Conservation (phyloP, 2,797 vertebrate genomes). For the Sardinella longiceps region DNA sequence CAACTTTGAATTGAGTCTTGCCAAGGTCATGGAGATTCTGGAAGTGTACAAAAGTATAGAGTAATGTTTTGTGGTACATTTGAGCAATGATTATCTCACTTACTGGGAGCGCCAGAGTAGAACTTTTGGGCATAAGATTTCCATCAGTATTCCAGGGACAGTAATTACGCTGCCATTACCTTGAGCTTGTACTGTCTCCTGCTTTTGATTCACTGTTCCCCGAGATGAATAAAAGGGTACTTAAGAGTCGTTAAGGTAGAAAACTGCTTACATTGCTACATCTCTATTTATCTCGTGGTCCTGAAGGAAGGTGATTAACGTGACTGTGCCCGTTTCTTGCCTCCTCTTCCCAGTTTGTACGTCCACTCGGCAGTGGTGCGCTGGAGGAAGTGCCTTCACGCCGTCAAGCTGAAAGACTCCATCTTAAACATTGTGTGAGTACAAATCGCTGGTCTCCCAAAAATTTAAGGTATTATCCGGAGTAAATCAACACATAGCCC, state of each 20-base stretch:
- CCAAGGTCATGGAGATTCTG: background rate
- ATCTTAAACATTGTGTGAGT: conserved; percentile 95
- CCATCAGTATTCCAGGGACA: background rate
- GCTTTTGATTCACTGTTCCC: background rate
- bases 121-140: background rate
- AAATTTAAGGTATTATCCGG: too few relatives aligned
- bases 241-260: too few relatives aligned
- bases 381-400: conserved; percentile 97
- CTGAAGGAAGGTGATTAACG: background rate
- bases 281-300: background rate
- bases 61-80: background rate
- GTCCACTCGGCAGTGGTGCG: conserved; percentile 93
- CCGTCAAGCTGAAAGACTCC: conserved; percentile 96
- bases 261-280: background rate
- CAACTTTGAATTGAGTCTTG: too few relatives aligned
- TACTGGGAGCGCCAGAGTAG: too few relatives aligned
- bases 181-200: background rate
- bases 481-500: too few relatives aligned
- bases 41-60: background rate
- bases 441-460: too few relatives aligned
- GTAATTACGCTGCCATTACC: background rate
- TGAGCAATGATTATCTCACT: background rate
- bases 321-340: background rate
- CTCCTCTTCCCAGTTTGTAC: conserved; percentile 79
- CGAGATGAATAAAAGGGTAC: too few relatives aligned